These are phyloP conservation scores for Mesorhabditis spiculigera DNA, from an alignment of 2,888 invertebrate genomes.

Conservation along the genomic window DNA sequence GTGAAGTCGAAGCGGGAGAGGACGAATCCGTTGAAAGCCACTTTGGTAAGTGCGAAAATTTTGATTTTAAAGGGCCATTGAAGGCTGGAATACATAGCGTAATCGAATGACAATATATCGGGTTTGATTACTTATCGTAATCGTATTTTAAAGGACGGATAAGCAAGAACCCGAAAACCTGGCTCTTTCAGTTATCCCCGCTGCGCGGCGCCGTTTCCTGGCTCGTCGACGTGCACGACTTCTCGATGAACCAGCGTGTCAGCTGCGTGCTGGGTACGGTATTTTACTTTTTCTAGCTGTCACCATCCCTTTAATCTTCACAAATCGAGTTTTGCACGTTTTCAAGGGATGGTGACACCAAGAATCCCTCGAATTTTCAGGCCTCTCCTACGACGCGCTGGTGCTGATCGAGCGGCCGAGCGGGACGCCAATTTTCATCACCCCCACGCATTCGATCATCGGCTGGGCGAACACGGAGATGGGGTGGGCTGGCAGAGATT, in stretches of 20 bases:
- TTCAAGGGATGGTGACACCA: neutral
- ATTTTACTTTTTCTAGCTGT: neutral
- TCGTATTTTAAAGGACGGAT: no score
- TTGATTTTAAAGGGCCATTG: no score
- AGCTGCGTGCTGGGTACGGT: constrained; percentile 26
- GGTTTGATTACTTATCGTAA: no score
- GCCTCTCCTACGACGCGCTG: constrained; percentile 80
- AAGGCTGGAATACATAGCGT: no score
- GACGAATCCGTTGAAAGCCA: constrained; percentile 65
- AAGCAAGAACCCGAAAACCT: no score
- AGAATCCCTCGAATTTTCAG: constrained; percentile 66
- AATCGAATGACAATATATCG: no score
- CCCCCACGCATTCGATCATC: constrained; percentile 78
- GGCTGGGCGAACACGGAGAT: constrained; percentile 66
- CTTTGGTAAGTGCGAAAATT: neutral
- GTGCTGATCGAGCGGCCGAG: constrained; percentile 80
- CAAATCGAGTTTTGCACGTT: neutral
- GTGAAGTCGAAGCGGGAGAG: constrained; percentile 68
- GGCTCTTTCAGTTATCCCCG: neutral
- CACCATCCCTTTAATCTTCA: neutral
- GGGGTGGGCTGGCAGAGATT: constrained; percentile 23
- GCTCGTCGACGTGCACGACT: constrained; percentile 61
- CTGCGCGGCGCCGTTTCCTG: constrained; percentile 61
- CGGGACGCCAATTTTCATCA: constrained; percentile 78
- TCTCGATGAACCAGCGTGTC: constrained; percentile 39